Conservation (phyloP, 2,888 invertebrate genomes). For the Capitulum mitella region DNA sequence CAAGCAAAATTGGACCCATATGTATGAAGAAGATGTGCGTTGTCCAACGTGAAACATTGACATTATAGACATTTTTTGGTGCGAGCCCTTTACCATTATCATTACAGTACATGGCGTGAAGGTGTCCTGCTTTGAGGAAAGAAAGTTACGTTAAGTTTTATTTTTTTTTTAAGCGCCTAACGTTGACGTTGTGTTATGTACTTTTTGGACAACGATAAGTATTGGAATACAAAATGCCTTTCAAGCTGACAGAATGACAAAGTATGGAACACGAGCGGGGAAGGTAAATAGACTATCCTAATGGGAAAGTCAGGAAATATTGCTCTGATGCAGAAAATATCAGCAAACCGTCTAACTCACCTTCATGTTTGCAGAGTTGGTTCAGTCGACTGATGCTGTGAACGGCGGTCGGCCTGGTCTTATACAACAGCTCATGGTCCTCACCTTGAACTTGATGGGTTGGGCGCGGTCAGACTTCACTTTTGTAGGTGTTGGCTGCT, state of each 20-base stretch:
- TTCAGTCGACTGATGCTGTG: background rate
- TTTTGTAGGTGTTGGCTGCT: no score
- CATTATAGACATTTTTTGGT: background rate
- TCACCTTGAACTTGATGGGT: background rate
- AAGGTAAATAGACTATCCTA: no score
- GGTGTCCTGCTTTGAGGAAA: background rate
- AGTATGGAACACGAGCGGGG: no score
- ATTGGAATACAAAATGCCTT: no score
- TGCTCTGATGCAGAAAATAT: no score
- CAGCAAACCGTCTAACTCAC: background rate
- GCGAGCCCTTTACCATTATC: background rate
- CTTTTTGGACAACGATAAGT: no score
- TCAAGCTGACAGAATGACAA: no score
- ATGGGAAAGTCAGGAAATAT: no score
- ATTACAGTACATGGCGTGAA: background rate
- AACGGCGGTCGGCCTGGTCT: background rate
- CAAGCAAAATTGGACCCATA: no score
- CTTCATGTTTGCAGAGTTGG: background rate
- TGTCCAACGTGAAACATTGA: no score
- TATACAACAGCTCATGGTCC: background rate
- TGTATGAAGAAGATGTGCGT: no score
- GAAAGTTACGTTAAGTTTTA: no score
- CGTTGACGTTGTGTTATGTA: background rate
- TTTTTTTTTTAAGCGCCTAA: background rate
- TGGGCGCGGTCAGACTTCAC: background rate